phyloP scores from a whole-genome alignment of 35 echinoderm and acorn worm genomes.

The Amphiura filiformis region DNA sequence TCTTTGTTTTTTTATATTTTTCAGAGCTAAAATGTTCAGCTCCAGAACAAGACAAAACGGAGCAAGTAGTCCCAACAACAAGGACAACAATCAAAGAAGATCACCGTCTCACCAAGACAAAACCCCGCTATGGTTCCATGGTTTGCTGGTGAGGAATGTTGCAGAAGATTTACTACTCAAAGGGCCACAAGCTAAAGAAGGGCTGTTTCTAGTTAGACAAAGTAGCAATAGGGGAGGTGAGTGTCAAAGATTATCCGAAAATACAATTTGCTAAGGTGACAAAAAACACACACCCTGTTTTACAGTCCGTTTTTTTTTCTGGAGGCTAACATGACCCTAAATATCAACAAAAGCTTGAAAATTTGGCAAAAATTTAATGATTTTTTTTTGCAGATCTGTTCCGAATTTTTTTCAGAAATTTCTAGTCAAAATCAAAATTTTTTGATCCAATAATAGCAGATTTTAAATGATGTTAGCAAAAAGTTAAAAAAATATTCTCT shows the following conservation, averaged over 20 bases:
- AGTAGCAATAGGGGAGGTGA: conserved; percentile 93
- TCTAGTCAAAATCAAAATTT: too few species aligned
- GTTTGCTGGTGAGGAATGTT: conserved; percentile 69
- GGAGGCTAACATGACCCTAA: too few species aligned
- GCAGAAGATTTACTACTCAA: conserved; percentile 86
- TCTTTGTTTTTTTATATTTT: too few species aligned
- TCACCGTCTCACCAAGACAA: conserved; percentile 20
- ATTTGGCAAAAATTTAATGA: too few species aligned
- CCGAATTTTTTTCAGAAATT: too few species aligned
- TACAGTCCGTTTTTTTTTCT: background rate
- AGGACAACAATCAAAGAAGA: background rate
- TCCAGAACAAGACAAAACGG: background rate
- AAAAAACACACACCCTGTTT: background rate
- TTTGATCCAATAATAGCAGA: too few species aligned
- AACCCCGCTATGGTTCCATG: conserved; percentile 90
- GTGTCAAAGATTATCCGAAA: too few species aligned
- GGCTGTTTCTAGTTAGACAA: conserved; percentile 82
- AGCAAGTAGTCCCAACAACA: background rate
- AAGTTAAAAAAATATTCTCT: too few species aligned
- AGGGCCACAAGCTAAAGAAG: conserved; percentile 57
- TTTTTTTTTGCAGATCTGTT: background rate
- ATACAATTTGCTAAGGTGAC: background rate
- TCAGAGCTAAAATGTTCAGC: conserved; percentile 3
- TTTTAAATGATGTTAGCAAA: too few species aligned
- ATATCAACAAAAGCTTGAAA: too few species aligned